These are phyloP conservation scores for Heteromormyrus szaboi DNA, from an alignment of 2,797 vertebrate species.

Conservation along the genomic window DNA sequence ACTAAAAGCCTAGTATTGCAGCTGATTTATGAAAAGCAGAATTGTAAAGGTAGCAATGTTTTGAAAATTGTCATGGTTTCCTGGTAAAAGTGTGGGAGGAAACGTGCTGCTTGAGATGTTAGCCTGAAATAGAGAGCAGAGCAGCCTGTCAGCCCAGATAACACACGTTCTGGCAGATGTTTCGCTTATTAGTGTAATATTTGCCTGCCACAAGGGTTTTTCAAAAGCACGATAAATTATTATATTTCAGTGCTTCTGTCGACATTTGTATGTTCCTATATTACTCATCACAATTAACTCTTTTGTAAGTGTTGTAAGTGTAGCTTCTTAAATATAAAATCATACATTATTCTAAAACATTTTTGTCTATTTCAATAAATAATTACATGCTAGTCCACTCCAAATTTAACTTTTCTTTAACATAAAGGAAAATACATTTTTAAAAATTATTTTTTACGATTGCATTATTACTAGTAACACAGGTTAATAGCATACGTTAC, in stretches of 20 bases:
- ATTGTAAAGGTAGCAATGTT: not conserved
- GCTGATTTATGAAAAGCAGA: not conserved
- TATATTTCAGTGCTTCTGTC: not conserved
- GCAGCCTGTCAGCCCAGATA: not conserved
- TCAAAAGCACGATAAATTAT: not conserved
- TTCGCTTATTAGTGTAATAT: not conserved
- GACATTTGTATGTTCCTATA: not conserved
- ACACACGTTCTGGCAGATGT: not conserved
- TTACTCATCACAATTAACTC: not conserved
- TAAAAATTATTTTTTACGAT: not conserved
- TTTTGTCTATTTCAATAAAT: not conserved
- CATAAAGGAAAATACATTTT: not conserved
- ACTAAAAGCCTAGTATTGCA: not conserved
- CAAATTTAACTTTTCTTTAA: not conserved
- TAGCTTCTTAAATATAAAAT: not conserved
- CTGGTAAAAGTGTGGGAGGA: not conserved
- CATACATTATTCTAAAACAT: not conserved
- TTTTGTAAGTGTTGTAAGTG: not conserved
- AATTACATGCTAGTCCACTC: not conserved
- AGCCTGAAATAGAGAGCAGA: not conserved
- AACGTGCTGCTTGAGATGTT: not conserved
- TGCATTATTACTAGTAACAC: not conserved
- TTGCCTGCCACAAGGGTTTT: not conserved
- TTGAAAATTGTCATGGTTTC: not conserved
- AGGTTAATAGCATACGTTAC: not conserved